These are phyloP conservation scores for Oreochromis spilurus DNA, from an alignment of 2,113 vertebrate species.

Conservation along the genomic window DNA sequence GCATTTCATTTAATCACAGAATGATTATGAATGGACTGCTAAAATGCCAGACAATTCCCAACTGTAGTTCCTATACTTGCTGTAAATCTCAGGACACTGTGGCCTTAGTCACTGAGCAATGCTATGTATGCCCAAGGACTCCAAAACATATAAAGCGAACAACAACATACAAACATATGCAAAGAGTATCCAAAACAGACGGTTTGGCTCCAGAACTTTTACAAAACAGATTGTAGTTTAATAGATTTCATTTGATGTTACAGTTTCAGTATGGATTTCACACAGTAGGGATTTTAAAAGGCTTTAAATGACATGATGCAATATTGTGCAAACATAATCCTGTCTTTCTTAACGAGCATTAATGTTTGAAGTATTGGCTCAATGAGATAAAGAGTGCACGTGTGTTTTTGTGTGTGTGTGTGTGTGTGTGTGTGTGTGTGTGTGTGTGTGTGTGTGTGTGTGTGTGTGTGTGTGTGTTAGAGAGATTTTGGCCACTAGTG, in stretches of 20 bases:
- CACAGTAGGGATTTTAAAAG: background rate
- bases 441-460: background rate
- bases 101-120: slow-evolving; percentile 6
- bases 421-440: background rate
- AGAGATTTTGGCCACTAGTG: slow-evolving; percentile 1
- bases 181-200: background rate
- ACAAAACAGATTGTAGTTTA: background rate
- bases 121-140: background rate
- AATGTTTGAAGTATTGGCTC: slow-evolving; percentile 18
- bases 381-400: background rate
- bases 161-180: background rate
- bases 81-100: background rate
- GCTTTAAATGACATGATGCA: background rate
- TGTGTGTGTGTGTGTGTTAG: background rate
- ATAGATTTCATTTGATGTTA: background rate
- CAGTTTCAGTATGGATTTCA: background rate
- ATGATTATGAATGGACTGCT: background rate
- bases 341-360: background rate
- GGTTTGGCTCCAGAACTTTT: background rate
- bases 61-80: background rate
- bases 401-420: background rate
- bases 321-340: slow-evolving; percentile 2
- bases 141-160: background rate
- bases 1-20: background rate
- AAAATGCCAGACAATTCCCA: background rate